Base-by-base conservation (phyloP, 1,140 invertebrate genomes). In the Drosophila nebulosa region DNA sequence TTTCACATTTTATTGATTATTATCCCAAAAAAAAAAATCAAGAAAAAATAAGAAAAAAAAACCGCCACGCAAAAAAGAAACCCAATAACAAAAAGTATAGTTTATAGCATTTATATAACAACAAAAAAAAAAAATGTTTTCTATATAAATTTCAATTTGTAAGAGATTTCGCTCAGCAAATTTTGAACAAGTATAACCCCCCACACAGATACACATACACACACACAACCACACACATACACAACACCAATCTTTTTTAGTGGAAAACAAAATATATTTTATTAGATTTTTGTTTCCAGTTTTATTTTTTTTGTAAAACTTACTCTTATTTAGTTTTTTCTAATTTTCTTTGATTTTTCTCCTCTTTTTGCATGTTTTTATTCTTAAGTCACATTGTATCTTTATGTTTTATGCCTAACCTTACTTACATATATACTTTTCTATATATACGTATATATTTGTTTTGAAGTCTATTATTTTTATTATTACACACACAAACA, bases 151-250 rank as follows among this genome's bases (percentile, higher is more conserved):
- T 84, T 89, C 55, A 77, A 78, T 79, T 76, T 74, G 72, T 84
- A 79, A 74, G 70, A 89, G 79, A 77, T 84, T 89, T 89, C 79
- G 79, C 69, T 68, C 50, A 84, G 84, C 73, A 88, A 46, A 74
- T 89, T 89, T 88, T 89, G 69, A 78, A 39, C 81, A 86, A 89
- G 78, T 70, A 55, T 42, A 64, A 5, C 16, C 58, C 14, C 36
- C 26, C 58, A 50, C 39, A 46, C 16, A 42, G 5, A 39, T n/a
- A 39, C 10, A 39, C 4, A 39, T 7, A 39, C 1, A 39, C 7
- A 35, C 39, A 60, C 16, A 60, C 30, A 42, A 6, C 10, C 9
- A 60, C 32, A 30, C 56, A 35, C 21, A 32, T n/a, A n/a, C n/a
- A n/a, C n/a, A 22, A 42, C 36, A 21, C 35, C 12, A 21, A 42